phyloP scores from a whole-genome alignment of 2,113 vertebrate species.

The Salminus brasiliensis region DNA sequence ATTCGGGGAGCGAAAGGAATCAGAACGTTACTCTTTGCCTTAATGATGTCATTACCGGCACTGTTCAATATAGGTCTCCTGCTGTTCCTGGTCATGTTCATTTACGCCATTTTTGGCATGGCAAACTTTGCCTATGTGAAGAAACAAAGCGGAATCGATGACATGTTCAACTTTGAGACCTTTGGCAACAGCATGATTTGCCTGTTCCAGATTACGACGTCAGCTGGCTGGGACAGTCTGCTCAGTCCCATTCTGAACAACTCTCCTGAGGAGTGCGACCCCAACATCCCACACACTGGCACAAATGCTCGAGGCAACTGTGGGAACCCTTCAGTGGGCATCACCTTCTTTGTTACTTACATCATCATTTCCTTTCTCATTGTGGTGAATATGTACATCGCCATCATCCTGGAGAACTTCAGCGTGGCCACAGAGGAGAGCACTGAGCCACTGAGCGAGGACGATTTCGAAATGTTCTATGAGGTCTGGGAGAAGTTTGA shows the following conservation, averaged over 20 bases:
- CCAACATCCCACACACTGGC: constrained; percentile 82
- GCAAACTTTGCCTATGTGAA: constrained; percentile 97
- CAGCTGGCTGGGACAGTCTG: constrained; percentile 95
- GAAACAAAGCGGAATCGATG: constrained; percentile 88
- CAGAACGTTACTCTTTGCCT: constrained; percentile 93
- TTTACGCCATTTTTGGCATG: constrained; percentile 98
- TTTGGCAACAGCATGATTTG: constrained; percentile 99
- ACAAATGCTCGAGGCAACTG: constrained; percentile 85
- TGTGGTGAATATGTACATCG: constrained; percentile 99
- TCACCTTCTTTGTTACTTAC: constrained; percentile 97
- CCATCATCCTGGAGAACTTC: constrained; percentile 99
- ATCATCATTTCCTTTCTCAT: constrained; percentile 99
- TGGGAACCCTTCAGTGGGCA: constrained; percentile 94
- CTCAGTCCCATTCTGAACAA: constrained; percentile 96
- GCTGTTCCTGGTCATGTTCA: constrained; percentile 98
- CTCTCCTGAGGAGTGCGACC: constrained; percentile 87
- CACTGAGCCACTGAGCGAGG: constrained; percentile 95
- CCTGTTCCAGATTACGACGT: constrained; percentile 97
- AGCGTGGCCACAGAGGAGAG: constrained; percentile 98
- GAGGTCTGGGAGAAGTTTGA: constrained; percentile 99
- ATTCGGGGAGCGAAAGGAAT: constrained; percentile 97
- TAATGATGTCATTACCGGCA: constrained; percentile 98
- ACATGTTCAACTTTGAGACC: constrained; percentile 99
- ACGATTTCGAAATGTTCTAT: constrained; percentile 99
- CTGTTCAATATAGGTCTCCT: constrained; percentile 97